These are phyloP conservation scores for Eospalax fontanierii DNA, from an alignment of 2,797 vertebrate genomes.

Conservation along the genomic window DNA sequence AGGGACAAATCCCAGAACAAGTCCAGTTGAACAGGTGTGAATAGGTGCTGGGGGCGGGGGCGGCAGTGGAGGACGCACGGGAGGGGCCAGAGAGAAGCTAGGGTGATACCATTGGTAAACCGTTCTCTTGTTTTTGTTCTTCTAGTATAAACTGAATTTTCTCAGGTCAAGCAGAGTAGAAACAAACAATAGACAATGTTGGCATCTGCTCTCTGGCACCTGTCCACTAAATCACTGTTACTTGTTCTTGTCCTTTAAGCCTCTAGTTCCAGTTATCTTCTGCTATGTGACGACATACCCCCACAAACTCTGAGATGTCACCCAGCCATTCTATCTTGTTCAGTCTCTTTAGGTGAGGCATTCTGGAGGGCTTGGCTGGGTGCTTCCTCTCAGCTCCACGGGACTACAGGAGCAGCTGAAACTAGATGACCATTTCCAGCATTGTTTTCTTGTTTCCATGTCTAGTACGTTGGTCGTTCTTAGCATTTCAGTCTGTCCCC, in stretches of 20 bases:
- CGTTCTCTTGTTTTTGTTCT: not conserved
- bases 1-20: not conserved
- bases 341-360: not conserved
- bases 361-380: not conserved
- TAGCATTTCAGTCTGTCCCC: not conserved
- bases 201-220: not conserved
- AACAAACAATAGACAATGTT: not conserved
- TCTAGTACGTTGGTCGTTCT: not conserved
- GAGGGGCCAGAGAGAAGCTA: not conserved
- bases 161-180: not conserved
- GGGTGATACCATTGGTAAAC: not conserved
- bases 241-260: not conserved
- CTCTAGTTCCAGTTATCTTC: not conserved
- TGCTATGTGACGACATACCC: not conserved
- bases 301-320: not conserved
- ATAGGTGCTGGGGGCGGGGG: not conserved
- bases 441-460: not conserved
- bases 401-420: not conserved
- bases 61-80: not conserved
- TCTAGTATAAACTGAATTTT: slow-evolving; percentile 6
- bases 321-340: not conserved
- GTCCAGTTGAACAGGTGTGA: not conserved
- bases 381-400: not conserved
- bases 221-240: not conserved
- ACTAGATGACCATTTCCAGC: not conserved